These are phyloP conservation scores for Chrysogorgia sp. DNA, from an alignment of 92 coral and sea anemone genomes.

Conservation along the genomic window DNA sequence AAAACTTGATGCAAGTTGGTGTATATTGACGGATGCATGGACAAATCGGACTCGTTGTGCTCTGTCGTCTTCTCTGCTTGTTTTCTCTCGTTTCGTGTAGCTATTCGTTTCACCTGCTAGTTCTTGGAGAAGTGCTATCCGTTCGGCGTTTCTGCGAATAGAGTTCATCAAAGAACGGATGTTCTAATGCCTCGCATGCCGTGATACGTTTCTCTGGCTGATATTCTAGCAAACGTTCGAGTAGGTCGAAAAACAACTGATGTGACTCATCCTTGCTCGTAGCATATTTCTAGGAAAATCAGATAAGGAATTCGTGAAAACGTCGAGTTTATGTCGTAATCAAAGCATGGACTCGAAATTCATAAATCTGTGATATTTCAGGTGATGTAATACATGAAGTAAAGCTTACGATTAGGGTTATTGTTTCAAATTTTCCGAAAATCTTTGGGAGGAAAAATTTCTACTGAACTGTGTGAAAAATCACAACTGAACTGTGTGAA, in stretches of 20 bases:
- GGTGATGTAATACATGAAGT: too few relatives aligned
- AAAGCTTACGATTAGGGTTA: too few relatives aligned
- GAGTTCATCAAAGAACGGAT: slow-evolving; percentile 83
- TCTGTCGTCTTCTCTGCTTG: too few relatives aligned
- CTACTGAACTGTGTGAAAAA: too few relatives aligned
- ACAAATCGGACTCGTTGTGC: too few relatives aligned
- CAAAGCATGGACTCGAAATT: not conserved
- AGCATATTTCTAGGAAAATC: slow-evolving; percentile 73
- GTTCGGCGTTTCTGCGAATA: slow-evolving; percentile 45
- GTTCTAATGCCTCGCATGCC: slow-evolving; percentile 82
- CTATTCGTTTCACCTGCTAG: slow-evolving; percentile 81
- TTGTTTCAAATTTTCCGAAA: too few relatives aligned
- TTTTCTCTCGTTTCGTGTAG: not conserved
- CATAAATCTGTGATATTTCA: too few relatives aligned
- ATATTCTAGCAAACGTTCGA: slow-evolving; percentile 85
- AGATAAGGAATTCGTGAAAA: not conserved
- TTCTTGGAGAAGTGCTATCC: slow-evolving; percentile 80
- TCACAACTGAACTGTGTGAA: too few relatives aligned
- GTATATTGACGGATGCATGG: too few relatives aligned
- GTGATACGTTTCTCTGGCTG: slow-evolving; percentile 78
- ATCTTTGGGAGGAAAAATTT: too few relatives aligned
- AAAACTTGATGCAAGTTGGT: too few relatives aligned
- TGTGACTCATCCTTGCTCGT: slow-evolving; percentile 75
- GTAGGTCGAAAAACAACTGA: slow-evolving; percentile 75
- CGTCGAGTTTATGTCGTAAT: not conserved